These are phyloP conservation scores for Phylloscopus collybita DNA, from an alignment of 2,797 vertebrate species.

Conservation along the genomic window DNA sequence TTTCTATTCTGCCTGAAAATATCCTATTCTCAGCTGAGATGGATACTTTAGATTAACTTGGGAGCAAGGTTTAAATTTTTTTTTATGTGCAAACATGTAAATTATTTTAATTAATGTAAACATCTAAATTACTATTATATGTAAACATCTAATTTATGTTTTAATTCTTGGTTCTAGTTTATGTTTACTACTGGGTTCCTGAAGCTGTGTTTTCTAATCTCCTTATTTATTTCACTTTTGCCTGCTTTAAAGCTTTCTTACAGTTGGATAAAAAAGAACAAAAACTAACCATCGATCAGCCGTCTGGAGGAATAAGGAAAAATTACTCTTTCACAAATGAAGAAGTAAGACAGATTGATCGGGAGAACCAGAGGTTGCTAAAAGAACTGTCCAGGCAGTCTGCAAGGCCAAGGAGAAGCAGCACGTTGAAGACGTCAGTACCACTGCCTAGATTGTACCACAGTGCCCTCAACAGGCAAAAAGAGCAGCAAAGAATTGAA, in stretches of 20 bases:
- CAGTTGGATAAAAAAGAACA: conserved; percentile 79
- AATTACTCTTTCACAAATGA: conserved; percentile 91
- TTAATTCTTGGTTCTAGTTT: neutral
- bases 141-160: neutral
- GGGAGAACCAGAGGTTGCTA: conserved; percentile 91
- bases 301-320: conserved; percentile 78
- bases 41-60: neutral
- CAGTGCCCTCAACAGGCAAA: conserved; percentile 89
- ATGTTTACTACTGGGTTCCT: neutral
- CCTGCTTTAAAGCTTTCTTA: conserved; percentile 78
- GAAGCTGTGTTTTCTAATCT: neutral
- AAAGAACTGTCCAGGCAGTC: conserved; percentile 84
- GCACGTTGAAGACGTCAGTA: neutral
- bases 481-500: conserved; percentile 90
- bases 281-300: conserved; percentile 68
- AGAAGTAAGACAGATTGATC: conserved; percentile 88
- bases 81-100: neutral
- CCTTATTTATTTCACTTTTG: neutral
- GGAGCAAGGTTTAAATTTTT: neutral
- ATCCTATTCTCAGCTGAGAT: neutral
- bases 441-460: conserved; percentile 77
- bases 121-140: neutral
- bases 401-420: conserved; percentile 73
- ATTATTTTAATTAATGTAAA: neutral
- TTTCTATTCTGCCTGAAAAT: neutral